Evolutionary conservation across 30 jellyfish, hydroid and myxozoan genomes (phyloP).

Genomic region (Aurelia aurita): DNA sequence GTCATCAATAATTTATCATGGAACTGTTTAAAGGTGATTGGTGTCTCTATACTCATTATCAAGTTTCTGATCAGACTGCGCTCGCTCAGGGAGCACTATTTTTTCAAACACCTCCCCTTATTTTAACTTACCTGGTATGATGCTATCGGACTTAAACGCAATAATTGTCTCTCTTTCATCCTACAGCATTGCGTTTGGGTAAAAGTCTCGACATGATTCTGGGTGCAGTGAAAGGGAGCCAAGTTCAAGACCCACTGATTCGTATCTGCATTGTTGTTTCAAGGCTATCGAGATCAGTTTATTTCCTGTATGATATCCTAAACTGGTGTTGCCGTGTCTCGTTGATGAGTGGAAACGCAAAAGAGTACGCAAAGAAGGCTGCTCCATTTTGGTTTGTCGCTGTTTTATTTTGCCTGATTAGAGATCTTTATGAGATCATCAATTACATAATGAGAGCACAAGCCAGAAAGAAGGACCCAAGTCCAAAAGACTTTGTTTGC

Average conservation of each 20-base stretch:
- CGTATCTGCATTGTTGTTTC: constrained; percentile 77
- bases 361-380: constrained; percentile 73
- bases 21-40: no score
- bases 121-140: no score
- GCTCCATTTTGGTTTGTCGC: constrained; percentile 93
- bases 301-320: constrained; percentile 77
- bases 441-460: constrained; percentile 51
- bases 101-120: no score
- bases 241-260: constrained; percentile 84
- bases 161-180: background rate
- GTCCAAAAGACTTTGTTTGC: constrained; percentile 30
- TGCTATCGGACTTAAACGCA: no score
- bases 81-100: no score
- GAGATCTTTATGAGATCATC: constrained; percentile 85
- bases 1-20: no score
- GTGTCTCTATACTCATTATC: no score
- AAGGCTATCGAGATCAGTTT: constrained; percentile 77
- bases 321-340: constrained; percentile 94
- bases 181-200: constrained; percentile 91
- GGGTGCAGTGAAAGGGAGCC: constrained; percentile 80
- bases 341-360: constrained; percentile 73
- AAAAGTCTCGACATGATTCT: constrained; percentile 88
- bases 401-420: constrained; percentile 66
- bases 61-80: no score
- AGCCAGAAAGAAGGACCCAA: constrained; percentile 49